A percentile compares a stretch with the other conserved stretches of the same genome.
Evolutionary conservation across 2,888 invertebrate genomes (phyloP).

Genomic region (Apotomis turbidana): DNA sequence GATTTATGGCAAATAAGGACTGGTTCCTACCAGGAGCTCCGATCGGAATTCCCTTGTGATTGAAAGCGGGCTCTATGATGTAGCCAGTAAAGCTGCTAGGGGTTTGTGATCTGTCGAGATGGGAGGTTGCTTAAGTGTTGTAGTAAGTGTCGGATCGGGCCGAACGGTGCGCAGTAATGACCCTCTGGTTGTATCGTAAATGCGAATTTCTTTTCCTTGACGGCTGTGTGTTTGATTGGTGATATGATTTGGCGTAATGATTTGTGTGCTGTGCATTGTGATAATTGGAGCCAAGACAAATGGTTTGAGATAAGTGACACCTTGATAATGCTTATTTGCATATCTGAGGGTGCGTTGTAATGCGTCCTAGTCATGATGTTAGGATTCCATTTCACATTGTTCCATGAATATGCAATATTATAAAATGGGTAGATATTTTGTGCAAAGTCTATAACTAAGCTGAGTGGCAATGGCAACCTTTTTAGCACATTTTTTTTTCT

Average conservation of each 20-base stretch:
- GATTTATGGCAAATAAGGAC: slow-evolving; percentile 60
- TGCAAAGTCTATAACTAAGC: no score
- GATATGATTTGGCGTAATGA: slow-evolving; percentile 30
- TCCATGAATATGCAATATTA: no score
- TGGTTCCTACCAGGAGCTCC: background rate
- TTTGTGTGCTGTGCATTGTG: slow-evolving; percentile 18
- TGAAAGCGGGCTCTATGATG: background rate
- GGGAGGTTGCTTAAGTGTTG: slow-evolving; percentile 9
- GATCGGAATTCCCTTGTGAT: background rate
- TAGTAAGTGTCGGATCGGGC: slow-evolving; percentile 48
- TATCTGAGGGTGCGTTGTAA: no score
- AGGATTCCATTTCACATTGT: no score
- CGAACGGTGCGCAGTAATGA: slow-evolving; percentile 47
- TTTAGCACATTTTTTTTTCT: no score
- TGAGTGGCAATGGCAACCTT: no score
- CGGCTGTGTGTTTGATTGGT: slow-evolving; percentile 31
- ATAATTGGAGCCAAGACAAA: background rate
- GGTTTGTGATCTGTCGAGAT: background rate
- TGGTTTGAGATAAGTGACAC: no score
- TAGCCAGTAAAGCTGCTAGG: background rate
- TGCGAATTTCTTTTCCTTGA: slow-evolving; percentile 41
- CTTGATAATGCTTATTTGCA: no score
- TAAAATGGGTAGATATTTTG: no score
- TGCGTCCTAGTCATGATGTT: no score
- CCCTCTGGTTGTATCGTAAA: slow-evolving; percentile 52